Evolutionary conservation across 2,888 invertebrate species (phyloP), one percentile per base, ranked within the genome.

Genomic region (Subacronicta megacephala): DNA sequence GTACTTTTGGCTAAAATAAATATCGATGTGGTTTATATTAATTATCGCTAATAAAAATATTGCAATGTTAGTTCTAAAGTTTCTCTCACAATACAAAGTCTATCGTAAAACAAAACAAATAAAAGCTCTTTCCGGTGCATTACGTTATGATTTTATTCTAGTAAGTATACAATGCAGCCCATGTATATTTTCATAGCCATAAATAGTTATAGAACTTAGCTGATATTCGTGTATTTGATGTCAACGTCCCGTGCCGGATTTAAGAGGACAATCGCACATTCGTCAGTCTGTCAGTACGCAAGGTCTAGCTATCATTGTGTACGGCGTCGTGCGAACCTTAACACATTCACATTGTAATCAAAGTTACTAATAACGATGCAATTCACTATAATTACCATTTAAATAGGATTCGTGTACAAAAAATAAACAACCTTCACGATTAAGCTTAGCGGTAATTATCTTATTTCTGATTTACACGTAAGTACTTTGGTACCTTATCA

Each of bases 261-360:
- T 40, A 38, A 57, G 50, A 60, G 58, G 82, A 92, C 90, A 92
- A 90, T 92, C 85, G 84, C 79, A 82, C 86, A 88, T 91, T 88
- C 84, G 89, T 92, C 84, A 82, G 85, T 85, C 85, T 89, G 90
- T 90, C 90, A 86, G 77, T 71, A 70, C 74, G 70, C 92, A 92
- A 93, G 93, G 93, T 88, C 90, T 82, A 67, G 54, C 77, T 81
- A 83, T 84, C 80, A 89, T 88, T 88, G 85, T 83, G 77, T 64
- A 36, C 38, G 49, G 20, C 40, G 74, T 77, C 90, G 90, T 92
- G 92, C 81, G 90, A 91, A 90, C 85, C 79, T 85, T 78, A 85
- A 81, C 85, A 83, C 82, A 85, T 84, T 84, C 82, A 78, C 76
- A 76, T 76, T 77, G 78, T 81, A 83, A 86, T 84, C 82, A 81